Evolutionary conservation across 2,888 invertebrate species (phyloP).

Genomic region (Hypercompe scribonia): DNA sequence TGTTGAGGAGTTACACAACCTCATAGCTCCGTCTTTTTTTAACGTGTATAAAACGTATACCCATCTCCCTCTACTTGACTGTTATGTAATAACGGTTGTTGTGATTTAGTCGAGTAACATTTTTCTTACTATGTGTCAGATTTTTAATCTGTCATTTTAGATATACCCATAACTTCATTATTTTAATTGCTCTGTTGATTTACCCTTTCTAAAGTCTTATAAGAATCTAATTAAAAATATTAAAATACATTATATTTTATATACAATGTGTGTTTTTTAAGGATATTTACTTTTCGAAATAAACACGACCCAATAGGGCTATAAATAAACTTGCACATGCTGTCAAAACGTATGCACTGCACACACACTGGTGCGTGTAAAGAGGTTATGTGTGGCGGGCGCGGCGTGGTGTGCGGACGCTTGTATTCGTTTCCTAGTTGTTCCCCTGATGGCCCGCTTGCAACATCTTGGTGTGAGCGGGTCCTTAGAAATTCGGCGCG

Average conservation of each 20-base stretch:
- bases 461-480: conserved; percentile 82
- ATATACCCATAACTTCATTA: conserved; percentile 38
- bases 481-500: conserved; percentile 81
- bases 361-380: conserved; percentile 59
- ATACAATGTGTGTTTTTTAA: not conserved
- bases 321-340: conserved; percentile 75
- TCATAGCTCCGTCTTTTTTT: conserved; percentile 69
- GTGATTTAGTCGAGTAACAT: conserved; percentile 82
- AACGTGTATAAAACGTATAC: conserved; percentile 51
- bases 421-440: conserved; percentile 84
- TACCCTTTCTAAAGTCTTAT: conserved; percentile 34
- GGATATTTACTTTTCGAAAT: conserved; percentile 31
- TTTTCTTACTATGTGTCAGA: conserved; percentile 76
- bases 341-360: conserved; percentile 77
- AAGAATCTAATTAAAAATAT: conserved; percentile 37
- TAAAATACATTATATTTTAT: conserved; percentile 11
- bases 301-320: conserved; percentile 59
- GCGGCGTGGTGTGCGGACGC: conserved; percentile 68
- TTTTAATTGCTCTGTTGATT: conserved; percentile 41
- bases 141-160: conserved; percentile 60
- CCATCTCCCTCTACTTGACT: conserved; percentile 70
- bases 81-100: conserved; percentile 86
- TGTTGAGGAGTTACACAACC: conserved; percentile 83
- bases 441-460: conserved; percentile 83
- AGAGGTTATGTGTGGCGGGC: conserved; percentile 60